These are phyloP conservation scores for Salvelinus alpinus DNA, from an alignment of 2,113 vertebrate genomes.

Conservation along the genomic window DNA sequence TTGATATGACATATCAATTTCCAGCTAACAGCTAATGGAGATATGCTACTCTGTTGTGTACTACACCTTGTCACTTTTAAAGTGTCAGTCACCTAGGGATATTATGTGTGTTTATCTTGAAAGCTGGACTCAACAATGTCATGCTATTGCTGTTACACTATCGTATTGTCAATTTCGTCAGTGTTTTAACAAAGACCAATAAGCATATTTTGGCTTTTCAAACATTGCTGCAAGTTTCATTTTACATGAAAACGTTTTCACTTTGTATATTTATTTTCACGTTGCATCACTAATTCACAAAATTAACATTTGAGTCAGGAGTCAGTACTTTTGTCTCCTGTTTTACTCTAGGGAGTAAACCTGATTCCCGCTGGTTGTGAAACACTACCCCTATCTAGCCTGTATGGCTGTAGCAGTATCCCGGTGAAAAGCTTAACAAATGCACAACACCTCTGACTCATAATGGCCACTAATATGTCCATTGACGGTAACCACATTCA, in stretches of 20 bases:
- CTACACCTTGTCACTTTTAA: not conserved
- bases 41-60: not conserved
- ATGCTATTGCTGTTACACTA: not conserved
- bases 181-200: not conserved
- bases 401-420: conserved; percentile 67
- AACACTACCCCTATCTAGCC: conserved; percentile 64
- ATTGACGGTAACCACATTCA: conserved; percentile 75
- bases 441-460: conserved; percentile 75
- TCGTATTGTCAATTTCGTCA: not conserved
- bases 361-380: not conserved
- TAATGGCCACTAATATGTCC: conserved; percentile 79
- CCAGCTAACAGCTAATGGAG: not conserved
- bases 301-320: not conserved
- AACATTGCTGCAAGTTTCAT: not conserved
- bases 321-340: not conserved
- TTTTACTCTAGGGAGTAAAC: not conserved
- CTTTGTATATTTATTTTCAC: not conserved
- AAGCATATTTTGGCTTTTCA: not conserved
- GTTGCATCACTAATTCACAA: not conserved
- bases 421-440: conserved; percentile 73
- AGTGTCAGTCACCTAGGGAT: not conserved
- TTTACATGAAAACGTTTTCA: not conserved
- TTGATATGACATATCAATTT: conserved; percentile 2
- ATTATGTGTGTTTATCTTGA: not conserved
- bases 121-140: not conserved